phyloP scores from a whole-genome alignment of 2,888 invertebrate genomes.

The Lochmaea crataegi region DNA sequence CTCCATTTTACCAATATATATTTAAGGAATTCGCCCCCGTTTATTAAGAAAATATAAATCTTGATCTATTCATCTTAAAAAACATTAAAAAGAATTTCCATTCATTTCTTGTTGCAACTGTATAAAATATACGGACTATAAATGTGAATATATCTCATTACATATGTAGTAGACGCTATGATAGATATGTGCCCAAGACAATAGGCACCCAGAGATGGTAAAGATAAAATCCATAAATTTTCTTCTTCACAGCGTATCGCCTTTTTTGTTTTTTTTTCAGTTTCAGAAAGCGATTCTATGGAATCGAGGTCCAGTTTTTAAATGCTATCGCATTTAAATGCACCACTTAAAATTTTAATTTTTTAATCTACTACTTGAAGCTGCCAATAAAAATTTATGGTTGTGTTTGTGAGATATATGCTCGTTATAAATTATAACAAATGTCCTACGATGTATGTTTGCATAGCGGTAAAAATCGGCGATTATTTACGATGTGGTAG shows the following conservation, averaged over 20 bases:
- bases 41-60: not conserved
- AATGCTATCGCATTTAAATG: slow-evolving; percentile 37
- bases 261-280: slow-evolving; percentile 29
- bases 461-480: slow-evolving; percentile 35
- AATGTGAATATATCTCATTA: slow-evolving; percentile 34
- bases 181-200: slow-evolving; percentile 42
- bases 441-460: slow-evolving; percentile 29
- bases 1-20: no score
- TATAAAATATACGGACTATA: slow-evolving; percentile 28
- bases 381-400: slow-evolving; percentile 39
- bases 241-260: slow-evolving; percentile 22
- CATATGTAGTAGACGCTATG: slow-evolving; percentile 42
- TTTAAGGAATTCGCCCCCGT: not conserved
- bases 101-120: slow-evolving; percentile 16
- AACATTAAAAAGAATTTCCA: slow-evolving; percentile 8
- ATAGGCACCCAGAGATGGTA: slow-evolving; percentile 38
- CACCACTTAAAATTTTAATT: slow-evolving; percentile 38
- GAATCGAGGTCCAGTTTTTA: slow-evolving; percentile 40
- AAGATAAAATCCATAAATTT: slow-evolving; percentile 41
- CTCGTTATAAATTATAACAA: slow-evolving; percentile 38
- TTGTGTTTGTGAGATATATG: slow-evolving; percentile 24
- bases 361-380: slow-evolving; percentile 21
- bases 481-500: slow-evolving; percentile 31
- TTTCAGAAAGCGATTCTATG: slow-evolving; percentile 27
- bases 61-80: not conserved